phyloP scores from a whole-genome alignment of 2,888 invertebrate species.

The Caenorhabditis sp. region DNA sequence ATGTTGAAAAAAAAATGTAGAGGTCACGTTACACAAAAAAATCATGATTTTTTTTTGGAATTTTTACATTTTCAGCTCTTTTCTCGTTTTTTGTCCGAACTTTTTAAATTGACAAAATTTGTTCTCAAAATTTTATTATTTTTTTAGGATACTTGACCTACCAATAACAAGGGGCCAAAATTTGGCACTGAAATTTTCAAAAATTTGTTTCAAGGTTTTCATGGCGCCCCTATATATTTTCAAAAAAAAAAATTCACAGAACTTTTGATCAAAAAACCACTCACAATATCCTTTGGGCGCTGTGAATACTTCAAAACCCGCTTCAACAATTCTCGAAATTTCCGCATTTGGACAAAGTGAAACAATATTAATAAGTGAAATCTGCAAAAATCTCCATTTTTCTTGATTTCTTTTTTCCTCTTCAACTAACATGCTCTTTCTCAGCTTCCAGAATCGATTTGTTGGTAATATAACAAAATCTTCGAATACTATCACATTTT shows the following conservation, averaged over 20 bases:
- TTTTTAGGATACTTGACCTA: too few relatives aligned
- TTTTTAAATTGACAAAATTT: too few relatives aligned
- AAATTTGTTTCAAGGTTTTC: too few relatives aligned
- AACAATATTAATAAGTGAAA: conserved; percentile 47
- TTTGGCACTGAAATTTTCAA: too few relatives aligned
- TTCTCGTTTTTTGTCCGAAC: too few relatives aligned
- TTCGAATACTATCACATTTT: conserved; percentile 11
- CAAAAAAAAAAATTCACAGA: background rate
- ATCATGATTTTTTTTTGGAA: too few relatives aligned
- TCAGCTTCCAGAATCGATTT: conserved; percentile 36
- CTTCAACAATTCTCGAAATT: conserved; percentile 37
- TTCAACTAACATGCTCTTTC: conserved; percentile 43
- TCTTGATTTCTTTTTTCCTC: background rate
- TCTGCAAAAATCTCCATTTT: conserved; percentile 24
- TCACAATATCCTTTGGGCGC: conserved; percentile 57
- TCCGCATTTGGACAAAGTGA: conserved; percentile 19
- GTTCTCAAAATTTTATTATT: too few relatives aligned
- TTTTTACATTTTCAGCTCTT: too few relatives aligned
- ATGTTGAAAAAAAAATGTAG: too few relatives aligned
- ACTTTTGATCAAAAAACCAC: conserved; percentile 11
- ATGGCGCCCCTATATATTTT: too few relatives aligned
- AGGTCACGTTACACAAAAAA: too few relatives aligned
- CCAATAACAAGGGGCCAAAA: too few relatives aligned
- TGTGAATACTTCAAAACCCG: conserved; percentile 46
- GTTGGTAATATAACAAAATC: conserved; percentile 47